phyloP scores from a whole-genome alignment of 2,797 vertebrate genomes.

The Amblyopsis hoosieri region DNA sequence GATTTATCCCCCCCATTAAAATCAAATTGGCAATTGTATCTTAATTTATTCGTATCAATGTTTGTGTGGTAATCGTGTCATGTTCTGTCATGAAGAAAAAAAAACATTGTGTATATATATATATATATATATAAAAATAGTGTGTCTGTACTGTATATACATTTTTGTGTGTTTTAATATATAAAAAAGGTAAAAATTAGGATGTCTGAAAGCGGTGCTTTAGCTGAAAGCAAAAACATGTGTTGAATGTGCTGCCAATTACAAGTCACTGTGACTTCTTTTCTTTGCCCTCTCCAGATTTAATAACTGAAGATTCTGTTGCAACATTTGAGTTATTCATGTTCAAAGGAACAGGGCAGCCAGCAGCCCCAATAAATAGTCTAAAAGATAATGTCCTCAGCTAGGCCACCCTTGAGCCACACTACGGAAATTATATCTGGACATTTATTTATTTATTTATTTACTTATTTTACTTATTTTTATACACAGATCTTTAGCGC shows the following conservation, averaged over 20 bases:
- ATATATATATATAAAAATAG: background rate
- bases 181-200: background rate
- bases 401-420: constrained; percentile 61
- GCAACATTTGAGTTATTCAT: constrained; percentile 61
- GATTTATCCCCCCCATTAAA: no score
- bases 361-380: constrained; percentile 64
- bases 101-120: background rate
- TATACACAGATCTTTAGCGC: constrained; percentile 36
- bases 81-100: background rate
- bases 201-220: background rate
- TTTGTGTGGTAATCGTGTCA: background rate
- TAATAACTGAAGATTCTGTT: constrained; percentile 55
- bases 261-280: constrained; percentile 21
- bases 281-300: constrained; percentile 44
- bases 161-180: background rate
- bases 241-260: constrained; percentile 39
- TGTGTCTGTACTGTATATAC: background rate
- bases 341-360: constrained; percentile 63
- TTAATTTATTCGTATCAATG: no score
- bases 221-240: background rate
- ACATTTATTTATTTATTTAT: constrained; percentile 46
- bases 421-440: constrained; percentile 59
- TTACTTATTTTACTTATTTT: constrained; percentile 48
- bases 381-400: constrained; percentile 68
- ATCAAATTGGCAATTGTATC: no score